Evolutionary conservation across 2,888 invertebrate genomes (phyloP), one percentile per base, ranked within the genome.

Genomic region (Eudemis profundana): DNA sequence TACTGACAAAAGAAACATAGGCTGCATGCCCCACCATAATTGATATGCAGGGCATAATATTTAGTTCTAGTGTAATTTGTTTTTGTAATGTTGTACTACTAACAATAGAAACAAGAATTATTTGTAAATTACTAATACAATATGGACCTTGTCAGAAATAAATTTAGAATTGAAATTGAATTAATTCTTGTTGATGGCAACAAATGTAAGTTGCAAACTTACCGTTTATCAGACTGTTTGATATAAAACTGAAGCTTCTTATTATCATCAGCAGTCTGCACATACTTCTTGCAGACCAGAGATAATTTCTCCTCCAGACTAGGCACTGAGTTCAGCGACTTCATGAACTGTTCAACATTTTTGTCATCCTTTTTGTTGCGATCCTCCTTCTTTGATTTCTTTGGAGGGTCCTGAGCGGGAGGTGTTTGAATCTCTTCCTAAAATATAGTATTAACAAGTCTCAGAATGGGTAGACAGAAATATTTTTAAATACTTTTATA

Each of bases 181-280:
- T n/a, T n/a, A n/a, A n/a, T n/a, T n/a, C n/a, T n/a, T n/a, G n/a
- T n/a, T n/a, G n/a, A n/a, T n/a, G n/a, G n/a, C n/a, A n/a, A n/a
- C n/a, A n/a, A n/a, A n/a, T n/a, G n/a, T 19, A 8, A 10, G 21
- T 91, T 86, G 82, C 65, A 78, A 17, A 51, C 64, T n/a, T 15
- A 53, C 65, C 94, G 92, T 67, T 94, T 95, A 69, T 95, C 95
- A 0, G 93, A 89, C 67, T 93, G 93, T 70, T 94, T 94, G 12
- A 93, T 85, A 51, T 89, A 89, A 68, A 93, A 87, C 69, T 94
- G 94, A 68, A 94, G 78, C 68, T 94, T 94, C 68, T 94, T 93
- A 78, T 95, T 95, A 61, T 96, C 96, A 72, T 97, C 96, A 10
- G 95, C 93, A 3, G 95, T 89, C 74, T 97, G 96, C 0, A 95